Evolutionary conservation across 2,113 vertebrate species (phyloP), one percentile per base, ranked within the genome.

Genomic region (Mormyrus lacerda): DNA sequence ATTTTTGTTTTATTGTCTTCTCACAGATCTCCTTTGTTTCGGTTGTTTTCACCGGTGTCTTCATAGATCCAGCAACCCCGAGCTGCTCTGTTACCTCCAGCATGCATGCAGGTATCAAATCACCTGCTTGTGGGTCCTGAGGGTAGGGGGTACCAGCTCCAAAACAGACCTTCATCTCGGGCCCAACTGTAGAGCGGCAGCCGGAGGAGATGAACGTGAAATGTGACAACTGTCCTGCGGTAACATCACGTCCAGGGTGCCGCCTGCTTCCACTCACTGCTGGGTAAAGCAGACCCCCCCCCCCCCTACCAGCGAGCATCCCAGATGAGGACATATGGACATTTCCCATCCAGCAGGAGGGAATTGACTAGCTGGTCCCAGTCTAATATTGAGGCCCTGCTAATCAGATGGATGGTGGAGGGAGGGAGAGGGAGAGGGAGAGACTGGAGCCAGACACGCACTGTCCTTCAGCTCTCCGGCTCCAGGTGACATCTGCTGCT

Each of bases 291-390:
- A 31, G n/a, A 86, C n/a, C n/a, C 27, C 48, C 85, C n/a, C 42
- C 48, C 53, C 19, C 6, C 19, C 48, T 8, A 17, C 13, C 48
- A 86, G 27, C 4, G 9, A 51, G 85, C 50, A 21, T 27, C 31
- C 87, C 87, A 65, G 87, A 55, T 45, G 35, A 44, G 87, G 87
- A 35, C 87, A 61, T 87, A 44, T 44, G 55, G 17, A 19, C 7
- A 39, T 21, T 65, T 44, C 35, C 35, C 39, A 42, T 87, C 53
- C 87, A 65, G 87, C 87, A 87, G 87, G 19, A 61, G 87, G 87
- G 87, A 87, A 87, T 87, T 87, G 87, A 61, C 87, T 61, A 61
- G 87, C n/a, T 87, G 87, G 87, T 87, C 87, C 87, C 87, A 61
- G 87, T n/a, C 87, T 87, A 87, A 87, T 87, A 87, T 87, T 11